Conservation (phyloP, 2,888 invertebrate genomes). For the Bembecia ichneumoniformis region DNA sequence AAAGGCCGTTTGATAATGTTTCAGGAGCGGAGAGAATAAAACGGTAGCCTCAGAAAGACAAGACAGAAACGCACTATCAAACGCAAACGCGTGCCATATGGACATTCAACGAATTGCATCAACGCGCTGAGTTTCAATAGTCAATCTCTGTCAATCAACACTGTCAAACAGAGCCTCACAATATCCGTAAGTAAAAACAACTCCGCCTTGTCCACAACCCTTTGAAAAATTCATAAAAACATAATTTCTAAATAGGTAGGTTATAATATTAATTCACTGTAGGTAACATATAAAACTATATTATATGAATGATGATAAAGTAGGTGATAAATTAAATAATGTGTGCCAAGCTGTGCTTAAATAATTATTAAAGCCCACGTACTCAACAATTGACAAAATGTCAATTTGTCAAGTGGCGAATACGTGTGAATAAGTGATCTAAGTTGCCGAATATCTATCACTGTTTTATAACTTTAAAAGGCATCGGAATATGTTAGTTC, state of each 20-base stretch:
- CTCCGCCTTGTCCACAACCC: slow-evolving; percentile 65
- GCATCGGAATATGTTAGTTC: no score
- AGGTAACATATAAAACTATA: slow-evolving; percentile 13
- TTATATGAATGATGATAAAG: slow-evolving; percentile 15
- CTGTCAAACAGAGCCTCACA: slow-evolving; percentile 34
- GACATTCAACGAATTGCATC: background rate
- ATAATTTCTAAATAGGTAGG: slow-evolving; percentile 12
- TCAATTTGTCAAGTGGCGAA: no score
- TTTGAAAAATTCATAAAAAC: slow-evolving; percentile 29
- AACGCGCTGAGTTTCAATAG: background rate
- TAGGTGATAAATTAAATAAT: slow-evolving; percentile 2
- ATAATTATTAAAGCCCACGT: no score
- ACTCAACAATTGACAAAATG: no score
- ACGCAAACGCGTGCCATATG: no score
- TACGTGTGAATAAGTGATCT: no score
- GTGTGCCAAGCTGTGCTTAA: slow-evolving; percentile 34
- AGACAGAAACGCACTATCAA: no score
- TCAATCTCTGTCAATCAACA: slow-evolving; percentile 13
- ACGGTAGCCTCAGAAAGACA: background rate
- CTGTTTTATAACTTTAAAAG: no score
- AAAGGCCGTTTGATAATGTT: slow-evolving; percentile 32
- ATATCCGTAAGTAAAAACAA: slow-evolving; percentile 9
- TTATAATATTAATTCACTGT: no score
- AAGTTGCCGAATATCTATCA: no score
- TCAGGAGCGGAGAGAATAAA: slow-evolving; percentile 2